Evolutionary conservation across 37 sponge, comb jelly and placozoan species (phyloP).

Genomic region (Beroe ovata): DNA sequence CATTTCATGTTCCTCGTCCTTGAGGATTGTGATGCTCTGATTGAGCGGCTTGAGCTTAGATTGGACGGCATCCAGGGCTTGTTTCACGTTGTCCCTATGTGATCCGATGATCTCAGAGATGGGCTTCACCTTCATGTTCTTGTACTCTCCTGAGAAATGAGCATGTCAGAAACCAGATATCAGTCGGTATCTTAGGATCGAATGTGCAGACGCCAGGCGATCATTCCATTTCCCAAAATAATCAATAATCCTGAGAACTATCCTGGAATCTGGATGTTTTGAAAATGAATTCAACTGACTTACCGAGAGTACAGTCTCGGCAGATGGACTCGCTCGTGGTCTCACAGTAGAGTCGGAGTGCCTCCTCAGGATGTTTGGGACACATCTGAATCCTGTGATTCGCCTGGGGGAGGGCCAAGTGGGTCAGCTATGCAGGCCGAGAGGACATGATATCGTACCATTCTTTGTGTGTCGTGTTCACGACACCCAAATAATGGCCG

Average conservation of each 20-base stretch:
- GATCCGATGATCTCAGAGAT: slow-evolving; percentile 60
- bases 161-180: too few species aligned
- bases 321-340: slow-evolving; percentile 66
- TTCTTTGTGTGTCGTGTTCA: too few species aligned
- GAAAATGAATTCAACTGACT: too few species aligned
- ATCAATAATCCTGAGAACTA: too few species aligned
- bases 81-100: slow-evolving; percentile 25
- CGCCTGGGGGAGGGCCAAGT: slow-evolving; percentile 1
- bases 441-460: too few species aligned
- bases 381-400: slow-evolving; percentile 46
- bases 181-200: too few species aligned
- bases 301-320: slow-evolving; percentile 40
- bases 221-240: too few species aligned
- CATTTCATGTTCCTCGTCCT: slow-evolving; percentile 68
- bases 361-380: slow-evolving; percentile 45
- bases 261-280: too few species aligned
- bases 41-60: slow-evolving; percentile 56
- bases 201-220: too few species aligned
- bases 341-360: slow-evolving; percentile 62
- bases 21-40: slow-evolving; percentile 60
- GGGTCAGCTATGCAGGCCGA: too few species aligned
- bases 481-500: background rate
- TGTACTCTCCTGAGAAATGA: slow-evolving; percentile 44
- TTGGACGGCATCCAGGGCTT: slow-evolving; percentile 57
- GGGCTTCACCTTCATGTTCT: slow-evolving; percentile 68